Evolutionary conservation across 2,888 invertebrate species (phyloP).

Genomic region (Drosophila mettleri): DNA sequence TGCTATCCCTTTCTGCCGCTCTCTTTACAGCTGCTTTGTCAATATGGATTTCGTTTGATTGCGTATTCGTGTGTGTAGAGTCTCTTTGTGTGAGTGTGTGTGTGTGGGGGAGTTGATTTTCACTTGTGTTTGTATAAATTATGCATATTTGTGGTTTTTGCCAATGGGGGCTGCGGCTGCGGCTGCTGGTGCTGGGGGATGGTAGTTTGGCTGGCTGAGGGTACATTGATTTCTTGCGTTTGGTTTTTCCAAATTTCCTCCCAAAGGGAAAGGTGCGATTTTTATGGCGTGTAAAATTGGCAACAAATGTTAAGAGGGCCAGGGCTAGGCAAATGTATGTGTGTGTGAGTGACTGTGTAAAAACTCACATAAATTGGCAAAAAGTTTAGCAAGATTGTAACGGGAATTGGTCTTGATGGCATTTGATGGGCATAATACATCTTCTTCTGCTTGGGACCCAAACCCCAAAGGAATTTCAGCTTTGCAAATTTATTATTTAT

Average conservation of each 20-base stretch:
- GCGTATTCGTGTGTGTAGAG: conserved; percentile 27
- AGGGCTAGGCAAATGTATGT: not conserved
- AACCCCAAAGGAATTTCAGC: not conserved
- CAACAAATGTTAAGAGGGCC: conserved; percentile 26
- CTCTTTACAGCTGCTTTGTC: conserved; percentile 46
- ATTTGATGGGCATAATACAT: conserved; percentile 13
- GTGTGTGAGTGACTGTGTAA: conserved; percentile 1
- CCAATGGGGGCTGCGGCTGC: conserved; percentile 22
- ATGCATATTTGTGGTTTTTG: conserved; percentile 64
- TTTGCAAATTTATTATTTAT: not conserved
- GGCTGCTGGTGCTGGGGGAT: not conserved
- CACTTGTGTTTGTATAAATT: conserved; percentile 67
- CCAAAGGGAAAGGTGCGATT: conserved; percentile 36
- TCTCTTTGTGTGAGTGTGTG: conserved; percentile 8
- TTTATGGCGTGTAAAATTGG: conserved; percentile 72
- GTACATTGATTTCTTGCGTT: conserved; percentile 63
- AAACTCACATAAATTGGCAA: conserved; percentile 17
- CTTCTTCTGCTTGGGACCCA: not conserved
- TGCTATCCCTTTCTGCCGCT: conserved; percentile 8
- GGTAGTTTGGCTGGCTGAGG: not conserved
- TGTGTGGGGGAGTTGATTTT: conserved; percentile 47
- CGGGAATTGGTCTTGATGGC: conserved; percentile 15
- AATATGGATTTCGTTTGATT: conserved; percentile 64
- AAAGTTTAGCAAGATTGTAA: conserved; percentile 1
- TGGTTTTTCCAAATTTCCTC: conserved; percentile 1